phyloP scores from a whole-genome alignment of 2,797 vertebrate genomes.

The Lagorchestes hirsutus region DNA sequence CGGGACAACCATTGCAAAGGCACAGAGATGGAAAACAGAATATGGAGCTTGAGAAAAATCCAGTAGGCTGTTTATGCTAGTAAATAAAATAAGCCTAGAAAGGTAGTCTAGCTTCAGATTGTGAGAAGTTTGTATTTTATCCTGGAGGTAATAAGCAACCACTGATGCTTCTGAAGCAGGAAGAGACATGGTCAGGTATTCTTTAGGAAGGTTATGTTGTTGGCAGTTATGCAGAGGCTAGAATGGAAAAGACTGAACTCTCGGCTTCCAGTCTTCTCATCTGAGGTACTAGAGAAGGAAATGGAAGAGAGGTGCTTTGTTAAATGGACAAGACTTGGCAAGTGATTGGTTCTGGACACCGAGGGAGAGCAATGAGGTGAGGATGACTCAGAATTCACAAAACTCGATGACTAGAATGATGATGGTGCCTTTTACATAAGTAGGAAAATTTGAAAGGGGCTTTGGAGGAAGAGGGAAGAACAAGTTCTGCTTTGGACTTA shows the following conservation, averaged over 20 bases:
- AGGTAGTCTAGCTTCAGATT: background rate
- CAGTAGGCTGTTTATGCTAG: background rate
- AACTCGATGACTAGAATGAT: background rate
- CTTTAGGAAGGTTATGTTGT: background rate
- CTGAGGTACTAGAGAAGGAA: background rate
- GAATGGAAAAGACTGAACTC: background rate
- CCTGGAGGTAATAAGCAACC: background rate
- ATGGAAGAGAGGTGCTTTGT: background rate
- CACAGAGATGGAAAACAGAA: background rate
- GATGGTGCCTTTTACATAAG: background rate
- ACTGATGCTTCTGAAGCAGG: background rate
- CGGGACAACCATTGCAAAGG: too few relatives aligned
- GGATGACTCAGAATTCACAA: background rate
- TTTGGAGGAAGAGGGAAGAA: background rate
- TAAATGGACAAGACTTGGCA: background rate
- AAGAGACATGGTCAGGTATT: background rate
- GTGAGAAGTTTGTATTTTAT: background rate
- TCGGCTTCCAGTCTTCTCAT: too few relatives aligned
- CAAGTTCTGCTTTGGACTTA: background rate
- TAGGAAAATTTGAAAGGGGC: background rate
- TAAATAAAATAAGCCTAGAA: background rate
- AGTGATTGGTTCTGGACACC: background rate
- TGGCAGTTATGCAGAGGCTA: background rate
- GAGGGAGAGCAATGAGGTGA: background rate
- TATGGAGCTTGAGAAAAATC: background rate